These are phyloP conservation scores for Pseudococcus longispinus DNA, from an alignment of 2,888 invertebrate genomes.

Conservation along the genomic window DNA sequence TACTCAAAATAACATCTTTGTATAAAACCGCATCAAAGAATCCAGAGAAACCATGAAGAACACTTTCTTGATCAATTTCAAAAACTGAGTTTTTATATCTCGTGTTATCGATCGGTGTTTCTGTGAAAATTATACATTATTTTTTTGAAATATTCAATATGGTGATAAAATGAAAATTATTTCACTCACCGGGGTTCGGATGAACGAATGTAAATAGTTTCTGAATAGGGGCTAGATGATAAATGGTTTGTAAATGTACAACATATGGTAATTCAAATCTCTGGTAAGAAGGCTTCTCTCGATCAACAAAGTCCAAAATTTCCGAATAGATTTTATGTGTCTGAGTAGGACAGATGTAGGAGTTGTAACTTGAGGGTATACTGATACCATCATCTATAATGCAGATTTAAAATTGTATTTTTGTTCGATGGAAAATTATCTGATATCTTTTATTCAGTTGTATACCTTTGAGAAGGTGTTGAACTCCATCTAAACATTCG, in stretches of 20 bases:
- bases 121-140: neutral
- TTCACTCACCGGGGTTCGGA: slow-evolving; percentile 75
- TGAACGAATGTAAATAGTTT: slow-evolving; percentile 87
- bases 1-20: slow-evolving; percentile 84
- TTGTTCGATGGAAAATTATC: neutral
- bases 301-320: slow-evolving; percentile 64
- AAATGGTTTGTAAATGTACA: slow-evolving; percentile 86
- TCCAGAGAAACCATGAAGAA: slow-evolving; percentile 93
- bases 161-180: neutral
- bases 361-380: slow-evolving; percentile 88
- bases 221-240: slow-evolving; percentile 76
- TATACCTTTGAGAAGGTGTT: slow-evolving; percentile 77
- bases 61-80: slow-evolving; percentile 74
- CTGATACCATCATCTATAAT: slow-evolving; percentile 80
- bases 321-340: slow-evolving; percentile 86
- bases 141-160: neutral
- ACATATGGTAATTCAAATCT: slow-evolving; percentile 86
- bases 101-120: slow-evolving; percentile 37
- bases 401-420: neutral
- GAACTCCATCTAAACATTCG: slow-evolving; percentile 95
- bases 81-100: slow-evolving; percentile 64
- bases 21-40: slow-evolving; percentile 92
- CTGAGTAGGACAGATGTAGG: slow-evolving; percentile 91
- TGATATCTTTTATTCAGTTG: neutral
- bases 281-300: slow-evolving; percentile 46